Conservation (phyloP, 1,140 invertebrate species). For the Magallana ariakensis region DNA sequence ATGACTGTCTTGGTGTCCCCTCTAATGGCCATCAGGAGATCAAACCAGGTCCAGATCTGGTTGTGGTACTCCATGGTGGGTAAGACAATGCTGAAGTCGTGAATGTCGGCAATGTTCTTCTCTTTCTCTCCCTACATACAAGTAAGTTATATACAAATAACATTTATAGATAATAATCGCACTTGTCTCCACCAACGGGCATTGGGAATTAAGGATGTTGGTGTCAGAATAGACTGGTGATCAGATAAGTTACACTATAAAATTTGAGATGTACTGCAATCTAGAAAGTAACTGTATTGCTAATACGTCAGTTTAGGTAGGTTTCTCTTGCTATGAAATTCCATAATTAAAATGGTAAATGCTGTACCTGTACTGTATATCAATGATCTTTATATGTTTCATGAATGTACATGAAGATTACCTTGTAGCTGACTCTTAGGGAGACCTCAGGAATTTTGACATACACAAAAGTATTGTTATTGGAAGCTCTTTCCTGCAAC, state of each 20-base stretch:
- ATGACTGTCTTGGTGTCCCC: constrained; percentile 95
- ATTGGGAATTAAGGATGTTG: too few relatives aligned
- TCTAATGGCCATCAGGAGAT: constrained; percentile 96
- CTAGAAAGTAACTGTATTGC: too few relatives aligned
- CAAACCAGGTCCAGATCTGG: constrained; percentile 99
- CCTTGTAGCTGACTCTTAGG: constrained; percentile 95
- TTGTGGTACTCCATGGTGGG: constrained; percentile 99
- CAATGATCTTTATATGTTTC: too few relatives aligned
- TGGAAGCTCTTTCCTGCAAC: constrained; percentile 93
- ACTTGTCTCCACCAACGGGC: too few relatives aligned
- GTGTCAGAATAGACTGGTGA: too few relatives aligned
- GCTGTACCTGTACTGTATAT: too few relatives aligned
- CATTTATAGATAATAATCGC: neutral
- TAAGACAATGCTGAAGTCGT: constrained; percentile 95
- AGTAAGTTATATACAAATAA: neutral
- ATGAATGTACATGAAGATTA: constrained; percentile 45
- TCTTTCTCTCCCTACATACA: constrained; percentile 92
- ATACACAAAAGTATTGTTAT: constrained; percentile 99
- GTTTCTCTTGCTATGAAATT: too few relatives aligned
- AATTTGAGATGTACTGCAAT: too few relatives aligned
- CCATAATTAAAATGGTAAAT: too few relatives aligned
- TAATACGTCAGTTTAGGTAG: too few relatives aligned
- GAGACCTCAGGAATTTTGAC: constrained; percentile 98
- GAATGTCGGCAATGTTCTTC: constrained; percentile 97
- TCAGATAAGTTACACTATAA: too few relatives aligned